Percentiles rank a stretch among this genome's conserved stretches.
Evolutionary conservation across 1,140 invertebrate species (phyloP).

Genomic region (Macrotrachela quadricornifera): DNA sequence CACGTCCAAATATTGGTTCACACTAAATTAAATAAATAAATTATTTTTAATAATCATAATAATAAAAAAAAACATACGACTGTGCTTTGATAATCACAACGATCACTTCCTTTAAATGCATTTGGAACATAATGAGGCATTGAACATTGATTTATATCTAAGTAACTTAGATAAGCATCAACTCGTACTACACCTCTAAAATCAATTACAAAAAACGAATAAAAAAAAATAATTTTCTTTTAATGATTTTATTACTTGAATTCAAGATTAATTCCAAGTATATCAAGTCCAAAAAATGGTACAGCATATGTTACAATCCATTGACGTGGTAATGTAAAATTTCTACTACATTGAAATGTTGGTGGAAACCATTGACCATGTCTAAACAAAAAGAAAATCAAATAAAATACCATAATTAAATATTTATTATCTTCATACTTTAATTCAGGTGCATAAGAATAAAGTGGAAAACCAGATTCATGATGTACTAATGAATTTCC

Average conservation of each 20-base stretch:
- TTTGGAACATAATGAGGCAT: constrained; percentile 58
- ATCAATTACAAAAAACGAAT: constrained; percentile 9
- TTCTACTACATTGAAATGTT: constrained; percentile 76
- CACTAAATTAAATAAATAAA: constrained; percentile 6
- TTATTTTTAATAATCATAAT: background rate
- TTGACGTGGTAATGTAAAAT: constrained; percentile 43
- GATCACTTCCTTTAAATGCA: constrained; percentile 79
- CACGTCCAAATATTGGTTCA: constrained; percentile 17
- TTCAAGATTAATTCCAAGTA: constrained; percentile 40
- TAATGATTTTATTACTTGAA: constrained; percentile 22
- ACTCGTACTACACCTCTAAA: constrained; percentile 76
- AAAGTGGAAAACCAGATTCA: constrained; percentile 4
- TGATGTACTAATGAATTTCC: constrained; percentile 4
- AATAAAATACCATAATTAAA: constrained; percentile 4
- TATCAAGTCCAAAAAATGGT: constrained; percentile 91
- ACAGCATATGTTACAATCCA: constrained; percentile 83
- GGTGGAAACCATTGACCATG: constrained; percentile 81
- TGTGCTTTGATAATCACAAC: constrained; percentile 69
- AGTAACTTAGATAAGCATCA: constrained; percentile 61
- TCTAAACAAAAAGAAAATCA: constrained; percentile 36
- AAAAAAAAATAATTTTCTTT: background rate
- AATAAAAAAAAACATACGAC: constrained; percentile 49
- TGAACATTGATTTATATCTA: constrained; percentile 87
- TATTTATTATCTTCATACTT: background rate
- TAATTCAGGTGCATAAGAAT: constrained; percentile 8